Evolutionary conservation across 1,140 invertebrate genomes (phyloP), one percentile per base, ranked within the genome.

Genomic region (Drosophila yakuba): DNA sequence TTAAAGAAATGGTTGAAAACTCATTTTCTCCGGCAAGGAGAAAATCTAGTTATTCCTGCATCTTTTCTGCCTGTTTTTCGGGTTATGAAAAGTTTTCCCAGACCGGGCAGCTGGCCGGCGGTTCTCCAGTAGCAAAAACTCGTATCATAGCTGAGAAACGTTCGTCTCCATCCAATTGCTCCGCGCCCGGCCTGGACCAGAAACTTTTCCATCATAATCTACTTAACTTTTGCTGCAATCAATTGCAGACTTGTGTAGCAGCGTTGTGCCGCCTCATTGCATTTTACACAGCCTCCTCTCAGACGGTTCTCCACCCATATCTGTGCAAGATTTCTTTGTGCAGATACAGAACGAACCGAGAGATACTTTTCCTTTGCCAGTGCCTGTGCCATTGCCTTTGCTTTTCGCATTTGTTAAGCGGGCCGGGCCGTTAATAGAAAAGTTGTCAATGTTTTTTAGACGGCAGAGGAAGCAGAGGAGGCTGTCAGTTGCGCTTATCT

Each of bases 191-290:
- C 38, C 38, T 39, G 38, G 38, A 47, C n/a, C 61, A 45, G 23
- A 89, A 88, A 88, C 57, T 88, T 88, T 88, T 88, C 84, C 84
- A 88, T 88, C 84, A 89, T 88, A 88, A 88, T 88, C 84, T 88
- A 88, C 85, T 88, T 89, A 88, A 88, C 84, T 88, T 88, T 88
- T 89, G 80, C 84, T 84, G 80, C 84, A 88, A 88, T 88, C 84
- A 88, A 88, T 88, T 88, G 83, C 84, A 79, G 75, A 54, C 78
- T 78, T 72, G 61, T 72, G 80, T 59, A 62, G 80, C 56, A 62
- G 43, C 59, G 39, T 32, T 54, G 64, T 73, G 66, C 67, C 80
- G 83, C 84, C 67, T 88, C 84, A 88, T 88, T 88, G 83, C 84
- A 80, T 89, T 74, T 69, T 83, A 41, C 63, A 82, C 71, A 88